A percentile compares a stretch with the other conserved stretches of the same genome.
Conservation (phyloP, 2,888 invertebrate species). For the Diarsia rubi region DNA sequence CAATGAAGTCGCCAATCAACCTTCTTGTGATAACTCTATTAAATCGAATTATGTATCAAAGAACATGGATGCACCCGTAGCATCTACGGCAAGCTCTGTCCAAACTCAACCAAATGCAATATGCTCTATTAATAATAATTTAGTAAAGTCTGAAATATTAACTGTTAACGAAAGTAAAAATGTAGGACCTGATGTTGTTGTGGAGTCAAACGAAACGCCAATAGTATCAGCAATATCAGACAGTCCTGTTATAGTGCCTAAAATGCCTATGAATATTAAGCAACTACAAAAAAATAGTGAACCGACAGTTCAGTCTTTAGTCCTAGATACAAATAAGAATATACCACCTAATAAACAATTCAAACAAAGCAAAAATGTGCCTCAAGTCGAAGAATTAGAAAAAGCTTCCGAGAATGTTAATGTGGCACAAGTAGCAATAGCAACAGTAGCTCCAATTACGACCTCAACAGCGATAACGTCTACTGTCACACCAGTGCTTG, state of each 20-base stretch:
- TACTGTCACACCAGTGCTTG: conserved; percentile 56
- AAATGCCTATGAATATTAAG: conserved; percentile 86
- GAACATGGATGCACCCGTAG: conserved; percentile 76
- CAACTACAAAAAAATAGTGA: conserved; percentile 85
- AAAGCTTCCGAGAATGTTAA: conserved; percentile 70
- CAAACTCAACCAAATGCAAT: conserved; percentile 85
- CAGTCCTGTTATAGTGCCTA: conserved; percentile 92
- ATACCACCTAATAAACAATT: conserved; percentile 79
- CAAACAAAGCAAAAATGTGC: conserved; percentile 82
- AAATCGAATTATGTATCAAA: conserved; percentile 80
- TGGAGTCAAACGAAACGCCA: conserved; percentile 89
- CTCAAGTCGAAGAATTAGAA: conserved; percentile 79
- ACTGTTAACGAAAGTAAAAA: conserved; percentile 85
- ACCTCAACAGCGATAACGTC: conserved; percentile 58
- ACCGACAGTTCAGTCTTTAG: conserved; percentile 77
- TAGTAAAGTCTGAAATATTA: conserved; percentile 87
- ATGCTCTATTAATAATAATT: conserved; percentile 86
- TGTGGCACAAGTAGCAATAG: conserved; percentile 49
- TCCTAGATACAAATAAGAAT: conserved; percentile 84
- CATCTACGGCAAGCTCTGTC: conserved; percentile 76
- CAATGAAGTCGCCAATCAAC: conserved; percentile 85
- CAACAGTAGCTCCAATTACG: conserved; percentile 55
- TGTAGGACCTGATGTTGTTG: conserved; percentile 83
- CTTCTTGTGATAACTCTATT: conserved; percentile 78
- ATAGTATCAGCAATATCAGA: conserved; percentile 94